A percentile compares a stretch with the other conserved stretches of the same genome.
Evolutionary conservation across 2,113 vertebrate species (phyloP).

Genomic region (Mola mola): DNA sequence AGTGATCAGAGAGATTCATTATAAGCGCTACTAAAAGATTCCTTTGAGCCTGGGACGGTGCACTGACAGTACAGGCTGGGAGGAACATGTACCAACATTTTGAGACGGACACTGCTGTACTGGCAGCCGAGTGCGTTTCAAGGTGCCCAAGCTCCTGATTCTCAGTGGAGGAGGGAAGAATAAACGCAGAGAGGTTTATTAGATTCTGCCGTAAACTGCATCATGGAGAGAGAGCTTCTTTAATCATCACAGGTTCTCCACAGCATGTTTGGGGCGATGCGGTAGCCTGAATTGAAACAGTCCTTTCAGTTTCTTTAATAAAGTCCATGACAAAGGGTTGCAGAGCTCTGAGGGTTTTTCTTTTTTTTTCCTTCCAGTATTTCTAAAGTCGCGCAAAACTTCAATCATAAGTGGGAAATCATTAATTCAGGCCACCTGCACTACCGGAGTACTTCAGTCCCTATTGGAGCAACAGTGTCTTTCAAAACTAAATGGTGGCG

Average conservation of each 20-base stretch:
- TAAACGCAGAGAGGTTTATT: conserved; percentile 39
- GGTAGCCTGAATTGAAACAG: too few species aligned
- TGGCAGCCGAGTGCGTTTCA: too few species aligned
- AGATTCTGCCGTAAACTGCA: conserved; percentile 38
- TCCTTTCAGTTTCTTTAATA: too few species aligned
- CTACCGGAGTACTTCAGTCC: too few species aligned
- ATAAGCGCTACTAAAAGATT: conserved; percentile 35
- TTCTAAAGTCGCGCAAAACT: too few species aligned
- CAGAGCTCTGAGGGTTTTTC: too few species aligned
- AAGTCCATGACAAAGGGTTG: too few species aligned
- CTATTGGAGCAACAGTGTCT: too few species aligned
- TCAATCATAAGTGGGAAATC: too few species aligned
- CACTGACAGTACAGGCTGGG: conserved; percentile 3
- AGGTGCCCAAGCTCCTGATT: conserved; percentile 23
- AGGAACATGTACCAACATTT: neutral
- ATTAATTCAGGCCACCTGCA: too few species aligned
- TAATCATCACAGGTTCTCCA: conserved; percentile 24
- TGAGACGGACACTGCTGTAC: conserved; percentile 20
- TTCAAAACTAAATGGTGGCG: too few species aligned
- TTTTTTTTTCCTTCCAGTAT: too few species aligned
- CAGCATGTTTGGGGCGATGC: conserved; percentile 5
- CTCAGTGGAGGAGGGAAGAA: conserved; percentile 18
- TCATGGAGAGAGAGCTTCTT: conserved; percentile 27
- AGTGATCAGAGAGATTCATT: conserved; percentile 50
- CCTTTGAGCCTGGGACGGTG: conserved; percentile 8